Conservation (phyloP, 2,888 invertebrate genomes). For the Pomacea canaliculata region DNA sequence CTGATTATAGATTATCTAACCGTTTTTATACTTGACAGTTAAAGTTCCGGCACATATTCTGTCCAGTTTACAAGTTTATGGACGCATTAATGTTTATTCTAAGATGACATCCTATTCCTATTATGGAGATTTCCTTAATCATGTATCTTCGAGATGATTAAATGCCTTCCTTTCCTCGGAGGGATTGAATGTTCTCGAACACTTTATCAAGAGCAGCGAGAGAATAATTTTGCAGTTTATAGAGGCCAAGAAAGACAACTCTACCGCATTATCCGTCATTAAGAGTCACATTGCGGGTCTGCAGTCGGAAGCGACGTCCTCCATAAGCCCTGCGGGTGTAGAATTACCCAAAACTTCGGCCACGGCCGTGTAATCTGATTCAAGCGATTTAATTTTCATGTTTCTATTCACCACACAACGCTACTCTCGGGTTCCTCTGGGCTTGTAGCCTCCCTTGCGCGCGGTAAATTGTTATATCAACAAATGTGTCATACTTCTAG, state of each 20-base stretch:
- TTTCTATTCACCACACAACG: conserved; percentile 24
- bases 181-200: too few species aligned
- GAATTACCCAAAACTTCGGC: conserved; percentile 2
- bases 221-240: too few species aligned
- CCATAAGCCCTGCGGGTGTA: conserved; percentile 5
- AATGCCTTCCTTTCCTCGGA: too few species aligned
- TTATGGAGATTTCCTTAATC: too few species aligned
- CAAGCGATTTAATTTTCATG: conserved; percentile 22
- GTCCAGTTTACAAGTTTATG: too few species aligned
- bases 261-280: background rate
- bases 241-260: background rate
- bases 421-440: conserved; percentile 17
- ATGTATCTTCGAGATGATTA: too few species aligned
- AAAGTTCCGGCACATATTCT: too few species aligned
- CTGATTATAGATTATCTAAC: too few species aligned
- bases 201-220: too few species aligned
- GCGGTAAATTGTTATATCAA: conserved; percentile 22
- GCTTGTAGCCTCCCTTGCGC: conserved; percentile 5
- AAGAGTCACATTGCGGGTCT: background rate
- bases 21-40: too few species aligned
- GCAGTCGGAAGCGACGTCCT: conserved; percentile 1
- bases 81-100: too few species aligned
- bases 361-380: background rate
- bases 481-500: conserved; percentile 18
- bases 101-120: too few species aligned